Evolutionary conservation across 2,888 invertebrate genomes (phyloP), one percentile per base, ranked within the genome.

Genomic region (Galeruca laticollis): DNA sequence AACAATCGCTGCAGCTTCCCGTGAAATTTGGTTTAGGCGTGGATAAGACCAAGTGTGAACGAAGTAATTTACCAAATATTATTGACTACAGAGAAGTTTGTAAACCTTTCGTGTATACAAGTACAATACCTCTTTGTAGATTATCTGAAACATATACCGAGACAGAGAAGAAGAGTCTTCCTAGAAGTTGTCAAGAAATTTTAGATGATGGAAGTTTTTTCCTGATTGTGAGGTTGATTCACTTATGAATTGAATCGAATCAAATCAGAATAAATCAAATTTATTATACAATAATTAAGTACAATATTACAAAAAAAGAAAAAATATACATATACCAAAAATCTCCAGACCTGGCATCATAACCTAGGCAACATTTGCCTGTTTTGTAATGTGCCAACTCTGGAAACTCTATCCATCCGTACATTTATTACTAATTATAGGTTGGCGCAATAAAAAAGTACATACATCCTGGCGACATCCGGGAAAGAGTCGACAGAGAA

Each of bases 61-160:
- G 21, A 26, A 26, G 26, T 21, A 21, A 52, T 10, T 11, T 4
- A n/a, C 20, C 11, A 31, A 56, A n/a, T n/a, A 8, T 15, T n/a
- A 8, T 33, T 6, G 26, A 26, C 6, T 13, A 21, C 11, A 20
- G 18, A 20, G 33, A 56, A 26, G 5, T 9, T 5, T 56, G 56
- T 56, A 56, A 33, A 33, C n/a, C 26, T 33, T 15, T 56, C 33
- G n/a, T 56, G 15, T 31, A 33, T 56, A 56, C 15, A 33, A 56
- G 56, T 31, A 10, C 2, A 5, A 31, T 9, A 9, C 56, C 56
- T 11, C 2, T 56, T 56, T 56, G 56, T 15, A 26, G 15, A 11
- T 33, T 56, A 1, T 2, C 2, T 9, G 10, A 51, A 8, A 1
- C 6, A 6, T n/a, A 33, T 8, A 4, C 8, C 9, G 33, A 6